A percentile compares a stretch with the other conserved stretches of the same genome.
Evolutionary conservation across 35 echinoderm and acorn worm species (phyloP).

Genomic region (Lytechinus variegatus): DNA sequence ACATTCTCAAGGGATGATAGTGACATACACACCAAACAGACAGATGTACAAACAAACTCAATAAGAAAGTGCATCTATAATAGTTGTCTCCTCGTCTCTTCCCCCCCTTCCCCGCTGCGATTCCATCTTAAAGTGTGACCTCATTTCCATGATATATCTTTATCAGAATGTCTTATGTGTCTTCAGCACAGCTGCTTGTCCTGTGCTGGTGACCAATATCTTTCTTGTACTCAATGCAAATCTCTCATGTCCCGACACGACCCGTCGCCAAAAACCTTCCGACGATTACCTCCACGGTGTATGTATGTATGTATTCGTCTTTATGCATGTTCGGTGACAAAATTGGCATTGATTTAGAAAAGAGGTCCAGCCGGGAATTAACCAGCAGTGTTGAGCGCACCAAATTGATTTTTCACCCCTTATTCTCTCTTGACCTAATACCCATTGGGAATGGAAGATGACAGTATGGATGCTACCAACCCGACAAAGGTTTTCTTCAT

Average conservation of each 20-base stretch:
- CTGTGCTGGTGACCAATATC: background rate
- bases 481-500: background rate
- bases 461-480: background rate
- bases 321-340: conserved; percentile 17
- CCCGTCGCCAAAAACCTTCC: background rate
- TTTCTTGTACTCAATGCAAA: background rate
- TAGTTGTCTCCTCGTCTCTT: background rate
- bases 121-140: background rate
- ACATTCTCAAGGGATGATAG: background rate
- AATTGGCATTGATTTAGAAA: conserved; percentile 13
- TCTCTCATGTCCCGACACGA: background rate
- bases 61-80: background rate
- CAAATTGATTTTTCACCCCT: background rate
- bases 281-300: background rate
- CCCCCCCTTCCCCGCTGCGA: background rate
- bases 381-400: conserved; percentile 15
- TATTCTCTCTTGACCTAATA: conserved; percentile 13
- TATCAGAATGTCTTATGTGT: background rate
- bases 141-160: background rate
- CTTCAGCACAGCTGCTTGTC: background rate
- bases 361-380: background rate
- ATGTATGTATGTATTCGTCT: conserved; percentile 13
- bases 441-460: background rate
- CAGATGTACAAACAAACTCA: background rate
- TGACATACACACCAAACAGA: background rate